Evolutionary conservation across 2,113 vertebrate species (phyloP).

Genomic region (Cardinalis cardinalis): DNA sequence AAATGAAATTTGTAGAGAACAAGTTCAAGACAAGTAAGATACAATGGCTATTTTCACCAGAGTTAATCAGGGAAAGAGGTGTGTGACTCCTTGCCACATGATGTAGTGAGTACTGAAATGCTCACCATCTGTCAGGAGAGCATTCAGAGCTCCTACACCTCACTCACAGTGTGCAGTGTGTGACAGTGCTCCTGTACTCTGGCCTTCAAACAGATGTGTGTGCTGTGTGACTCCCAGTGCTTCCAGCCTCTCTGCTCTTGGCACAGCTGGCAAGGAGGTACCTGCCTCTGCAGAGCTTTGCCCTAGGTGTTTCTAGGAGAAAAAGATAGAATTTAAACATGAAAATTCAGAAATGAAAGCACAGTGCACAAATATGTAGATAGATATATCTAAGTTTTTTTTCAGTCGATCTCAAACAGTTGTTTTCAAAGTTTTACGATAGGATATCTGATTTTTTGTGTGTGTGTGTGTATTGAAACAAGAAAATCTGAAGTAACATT

Average conservation of each 20-base stretch:
- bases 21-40: background rate
- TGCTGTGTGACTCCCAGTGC: fast-evolving
- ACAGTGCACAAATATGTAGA: background rate
- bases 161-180: background rate
- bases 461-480: background rate
- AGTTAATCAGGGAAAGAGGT: background rate
- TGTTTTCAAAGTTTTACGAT: background rate
- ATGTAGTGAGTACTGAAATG: background rate
- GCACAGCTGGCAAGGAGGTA: background rate
- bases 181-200: background rate
- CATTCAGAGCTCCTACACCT: background rate
- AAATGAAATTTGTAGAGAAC: background rate
- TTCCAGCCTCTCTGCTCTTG: background rate
- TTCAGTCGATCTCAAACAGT: background rate
- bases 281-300: background rate
- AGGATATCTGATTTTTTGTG: background rate
- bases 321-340: background rate
- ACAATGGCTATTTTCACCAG: background rate
- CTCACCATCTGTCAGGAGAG: background rate
- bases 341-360: background rate
- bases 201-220: background rate
- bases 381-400: background rate
- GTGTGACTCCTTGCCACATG: background rate
- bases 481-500: background rate
- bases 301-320: background rate